Evolutionary conservation across 1,140 invertebrate species (phyloP).

Genomic region (Apis laboriosa): DNA sequence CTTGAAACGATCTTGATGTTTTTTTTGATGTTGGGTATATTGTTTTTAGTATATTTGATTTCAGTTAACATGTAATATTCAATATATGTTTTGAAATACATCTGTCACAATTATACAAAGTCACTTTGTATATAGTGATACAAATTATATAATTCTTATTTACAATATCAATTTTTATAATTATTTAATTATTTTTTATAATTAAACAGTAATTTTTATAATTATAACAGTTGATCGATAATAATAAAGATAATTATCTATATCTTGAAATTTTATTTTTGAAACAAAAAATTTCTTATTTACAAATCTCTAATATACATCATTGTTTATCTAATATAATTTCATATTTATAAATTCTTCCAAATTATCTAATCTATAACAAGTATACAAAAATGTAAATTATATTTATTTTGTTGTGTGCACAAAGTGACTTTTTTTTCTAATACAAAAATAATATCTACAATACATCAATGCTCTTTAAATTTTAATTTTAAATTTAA

Average conservation of each 20-base stretch:
- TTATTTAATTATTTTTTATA: not conserved
- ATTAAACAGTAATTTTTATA: not conserved
- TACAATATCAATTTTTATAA: not conserved
- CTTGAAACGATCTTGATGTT: not conserved
- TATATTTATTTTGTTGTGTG: not conserved
- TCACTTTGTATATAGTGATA: not conserved
- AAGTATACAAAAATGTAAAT: not conserved
- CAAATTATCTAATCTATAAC: not conserved
- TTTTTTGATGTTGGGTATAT: not conserved
- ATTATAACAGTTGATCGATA: not conserved
- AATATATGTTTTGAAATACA: not conserved
- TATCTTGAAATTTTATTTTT: not conserved
- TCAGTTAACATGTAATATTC: not conserved
- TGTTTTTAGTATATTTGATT: not conserved
- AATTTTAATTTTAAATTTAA: not conserved
- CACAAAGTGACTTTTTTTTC: not conserved
- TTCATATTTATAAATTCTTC: not conserved
- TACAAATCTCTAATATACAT: not conserved
- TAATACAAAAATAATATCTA: not conserved
- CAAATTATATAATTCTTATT: not conserved
- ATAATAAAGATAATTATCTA: not conserved
- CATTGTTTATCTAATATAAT: not conserved
- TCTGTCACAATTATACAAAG: not conserved
- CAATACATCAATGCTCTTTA: not conserved
- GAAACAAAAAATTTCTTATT: conserved; percentile 1